Evolutionary conservation across 2,113 vertebrate species (phyloP), one percentile per base, ranked within the genome.

Genomic region (Clinocottus analis): DNA sequence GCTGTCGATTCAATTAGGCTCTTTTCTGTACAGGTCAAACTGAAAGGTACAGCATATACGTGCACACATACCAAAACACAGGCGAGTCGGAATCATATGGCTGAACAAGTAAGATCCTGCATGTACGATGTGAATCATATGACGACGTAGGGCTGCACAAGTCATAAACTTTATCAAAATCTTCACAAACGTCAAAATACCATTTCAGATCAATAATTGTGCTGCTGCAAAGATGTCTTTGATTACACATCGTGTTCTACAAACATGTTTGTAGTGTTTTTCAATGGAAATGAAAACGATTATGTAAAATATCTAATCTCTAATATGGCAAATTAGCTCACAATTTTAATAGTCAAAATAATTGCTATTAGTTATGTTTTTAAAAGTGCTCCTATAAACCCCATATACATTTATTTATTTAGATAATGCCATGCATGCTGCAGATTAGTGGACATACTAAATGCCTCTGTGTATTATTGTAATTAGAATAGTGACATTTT

Each of bases 1-100:
- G 72, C 85, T 87, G 89, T 91, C 89, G 82, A 82, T 82, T 81
- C 83, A 86, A 92, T 93, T 84, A 89, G 72, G 19, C 58, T 81
- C 74, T 60, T 55, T 74, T 85, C 60, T 72, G 79, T 41, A 68
- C 77, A 80, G 78, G 80, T 88, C 56, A 51, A 56, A 85, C 53
- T 25, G 53, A 76, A 67, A 80, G 25, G 62, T 55, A 73, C 29
- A 65, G 39, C 16, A 67, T 55, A 67, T 55, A 79, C 29, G 49
- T 71, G 62, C 60, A 64, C 19, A 35, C 35, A 60, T 56, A 21
- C 53, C 68, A 65, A 74, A 68, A 45, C 29, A 79, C 39, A 23
- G 35, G 53, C 55, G 17, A 17, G 23, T 53, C 61, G 49, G 31
- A 78, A 56, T 11, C 55, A 60, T 41, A 79, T 51, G 9, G 71